These are phyloP conservation scores for Ceramica pisi DNA, from an alignment of 2,888 invertebrate genomes.

Conservation along the genomic window DNA sequence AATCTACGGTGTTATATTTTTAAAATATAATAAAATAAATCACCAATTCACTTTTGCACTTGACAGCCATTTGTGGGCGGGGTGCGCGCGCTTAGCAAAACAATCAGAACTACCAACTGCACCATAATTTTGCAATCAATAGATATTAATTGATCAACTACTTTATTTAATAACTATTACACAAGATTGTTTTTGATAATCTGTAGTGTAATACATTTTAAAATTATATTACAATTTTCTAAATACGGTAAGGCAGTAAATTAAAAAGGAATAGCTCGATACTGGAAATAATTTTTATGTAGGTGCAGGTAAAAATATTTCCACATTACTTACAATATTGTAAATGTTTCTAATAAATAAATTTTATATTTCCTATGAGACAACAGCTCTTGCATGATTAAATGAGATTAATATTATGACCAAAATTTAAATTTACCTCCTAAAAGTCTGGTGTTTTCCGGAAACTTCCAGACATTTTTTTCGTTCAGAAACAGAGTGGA, in stretches of 20 bases:
- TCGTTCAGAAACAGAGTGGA: constrained; percentile 53
- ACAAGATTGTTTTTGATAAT: not conserved
- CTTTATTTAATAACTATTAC: constrained; percentile 22
- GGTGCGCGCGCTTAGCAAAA: constrained; percentile 81
- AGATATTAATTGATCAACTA: constrained; percentile 38
- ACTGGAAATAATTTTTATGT: too few relatives aligned
- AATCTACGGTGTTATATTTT: constrained; percentile 41
- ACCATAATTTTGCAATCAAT: constrained; percentile 59
- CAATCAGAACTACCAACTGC: constrained; percentile 78
- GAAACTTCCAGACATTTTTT: constrained; percentile 66
- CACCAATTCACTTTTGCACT: constrained; percentile 69
- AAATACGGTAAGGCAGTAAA: not conserved
- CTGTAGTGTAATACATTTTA: too few relatives aligned
- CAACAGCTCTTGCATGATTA: not conserved
- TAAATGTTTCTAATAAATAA: rapidly evolving
- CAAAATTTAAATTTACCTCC: constrained; percentile 54
- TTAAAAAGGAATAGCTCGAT: too few relatives aligned
- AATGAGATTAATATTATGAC: rapidly evolving
- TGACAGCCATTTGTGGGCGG: constrained; percentile 86
- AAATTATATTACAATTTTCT: not conserved
- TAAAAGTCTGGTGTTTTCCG: constrained; percentile 71
- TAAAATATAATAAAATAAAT: constrained; percentile 66
- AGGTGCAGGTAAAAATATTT: too few relatives aligned
- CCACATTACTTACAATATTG: not conserved
- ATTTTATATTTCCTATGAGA: not conserved